A percentile compares a stretch with the other conserved stretches of the same genome.
phyloP scores from a whole-genome alignment of 2,113 vertebrate genomes.

The Pitta sordida region DNA sequence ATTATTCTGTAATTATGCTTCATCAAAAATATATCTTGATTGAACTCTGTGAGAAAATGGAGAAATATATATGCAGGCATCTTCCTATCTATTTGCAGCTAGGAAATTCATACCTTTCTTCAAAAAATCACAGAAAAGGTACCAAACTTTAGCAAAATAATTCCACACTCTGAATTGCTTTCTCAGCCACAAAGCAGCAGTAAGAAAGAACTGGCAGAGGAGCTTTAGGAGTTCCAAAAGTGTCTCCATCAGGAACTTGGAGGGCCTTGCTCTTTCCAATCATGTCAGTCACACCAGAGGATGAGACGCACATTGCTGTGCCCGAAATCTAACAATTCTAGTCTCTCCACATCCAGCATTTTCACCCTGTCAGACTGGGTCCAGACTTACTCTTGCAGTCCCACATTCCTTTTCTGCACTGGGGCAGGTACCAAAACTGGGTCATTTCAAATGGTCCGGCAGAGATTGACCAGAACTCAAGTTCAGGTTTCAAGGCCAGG shows the following conservation, averaged over 20 bases:
- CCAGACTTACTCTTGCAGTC: background rate
- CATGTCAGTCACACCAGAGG: background rate
- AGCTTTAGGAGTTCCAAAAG: background rate
- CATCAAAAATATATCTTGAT: background rate
- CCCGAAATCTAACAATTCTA: background rate
- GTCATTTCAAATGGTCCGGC: background rate
- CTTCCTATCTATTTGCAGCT: background rate
- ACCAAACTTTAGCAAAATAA: background rate
- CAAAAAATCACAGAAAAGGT: background rate
- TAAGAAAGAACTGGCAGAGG: background rate
- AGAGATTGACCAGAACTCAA: background rate
- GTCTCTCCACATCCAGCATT: background rate
- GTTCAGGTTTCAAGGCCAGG: background rate
- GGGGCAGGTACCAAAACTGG: background rate
- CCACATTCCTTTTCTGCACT: background rate
- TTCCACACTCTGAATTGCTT: background rate
- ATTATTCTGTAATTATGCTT: background rate
- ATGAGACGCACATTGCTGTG: background rate
- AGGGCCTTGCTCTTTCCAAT: background rate
- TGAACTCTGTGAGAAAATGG: background rate
- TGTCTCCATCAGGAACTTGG: background rate
- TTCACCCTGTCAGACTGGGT: fast-evolving
- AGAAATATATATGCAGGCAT: background rate
- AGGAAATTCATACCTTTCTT: background rate
- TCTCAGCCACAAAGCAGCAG: background rate